Evolutionary conservation across 1,140 invertebrate species (phyloP).

Genomic region (Venturia canescens): DNA sequence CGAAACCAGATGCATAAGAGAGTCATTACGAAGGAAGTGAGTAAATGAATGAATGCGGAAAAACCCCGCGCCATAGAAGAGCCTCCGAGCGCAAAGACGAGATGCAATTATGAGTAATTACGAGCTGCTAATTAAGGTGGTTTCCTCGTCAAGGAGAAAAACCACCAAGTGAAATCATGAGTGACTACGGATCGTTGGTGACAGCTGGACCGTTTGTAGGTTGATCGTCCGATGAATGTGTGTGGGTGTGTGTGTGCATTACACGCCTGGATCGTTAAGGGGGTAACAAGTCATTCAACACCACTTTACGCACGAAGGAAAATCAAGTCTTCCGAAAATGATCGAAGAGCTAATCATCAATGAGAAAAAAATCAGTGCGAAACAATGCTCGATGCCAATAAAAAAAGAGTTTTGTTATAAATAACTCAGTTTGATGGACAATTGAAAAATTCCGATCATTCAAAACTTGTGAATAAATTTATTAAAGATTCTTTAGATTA

Average conservation of each 20-base stretch:
- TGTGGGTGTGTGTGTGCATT: no score
- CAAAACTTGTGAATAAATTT: no score
- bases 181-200: background rate
- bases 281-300: background rate
- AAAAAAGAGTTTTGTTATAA: no score
- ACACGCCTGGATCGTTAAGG: background rate
- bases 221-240: no score
- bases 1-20: background rate
- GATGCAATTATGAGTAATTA: constrained; percentile 13
- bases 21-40: background rate
- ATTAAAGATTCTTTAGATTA: no score
- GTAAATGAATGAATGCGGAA: background rate
- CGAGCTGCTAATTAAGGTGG: constrained; percentile 15
- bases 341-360: no score
- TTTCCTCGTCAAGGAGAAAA: background rate
- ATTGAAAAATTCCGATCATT: no score
- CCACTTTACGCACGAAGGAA: no score
- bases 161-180: background rate
- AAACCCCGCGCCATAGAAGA: background rate
- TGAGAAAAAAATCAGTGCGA: no score
- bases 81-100: background rate
- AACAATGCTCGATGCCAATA: no score
- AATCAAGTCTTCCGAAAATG: no score
- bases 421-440: no score
- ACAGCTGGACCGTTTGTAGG: background rate